Evolutionary conservation across 1,140 invertebrate species (phyloP).

Genomic region (Drosophila virilis): DNA sequence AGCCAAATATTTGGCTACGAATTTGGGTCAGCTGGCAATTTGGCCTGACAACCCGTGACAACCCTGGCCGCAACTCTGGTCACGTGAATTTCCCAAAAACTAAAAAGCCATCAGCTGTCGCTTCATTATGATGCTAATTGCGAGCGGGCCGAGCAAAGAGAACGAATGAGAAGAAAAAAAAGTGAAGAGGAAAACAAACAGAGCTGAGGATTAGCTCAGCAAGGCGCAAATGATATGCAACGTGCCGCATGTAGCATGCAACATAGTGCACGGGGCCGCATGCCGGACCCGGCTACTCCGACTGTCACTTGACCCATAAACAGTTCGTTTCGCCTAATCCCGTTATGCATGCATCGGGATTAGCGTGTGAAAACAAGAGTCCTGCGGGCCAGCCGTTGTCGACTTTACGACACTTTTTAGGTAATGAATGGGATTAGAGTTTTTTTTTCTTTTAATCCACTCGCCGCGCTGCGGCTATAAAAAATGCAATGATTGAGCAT

Average conservation of each 20-base stretch:
- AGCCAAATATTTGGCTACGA: conserved; percentile 66
- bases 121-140: conserved; percentile 72
- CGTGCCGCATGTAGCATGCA: conserved; percentile 5
- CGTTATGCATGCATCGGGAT: conserved; percentile 69
- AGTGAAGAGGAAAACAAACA: neutral
- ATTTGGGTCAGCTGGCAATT: conserved; percentile 67
- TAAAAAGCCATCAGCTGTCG: conserved; percentile 63
- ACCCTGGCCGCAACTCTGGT: conserved; percentile 18
- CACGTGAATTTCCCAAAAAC: conserved; percentile 60
- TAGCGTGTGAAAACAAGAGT: conserved; percentile 36
- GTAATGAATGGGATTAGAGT: conserved; percentile 76
- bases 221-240: conserved; percentile 39
- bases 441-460: conserved; percentile 68
- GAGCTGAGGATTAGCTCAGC: conserved; percentile 58
- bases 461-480: conserved; percentile 6
- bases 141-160: conserved; percentile 8
- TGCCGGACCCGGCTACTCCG: too few species aligned
- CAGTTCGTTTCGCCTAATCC: conserved; percentile 64
- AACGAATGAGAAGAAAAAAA: neutral
- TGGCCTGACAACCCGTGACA: conserved; percentile 5
- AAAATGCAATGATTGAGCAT: conserved; percentile 27
- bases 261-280: conserved; percentile 10
- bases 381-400: neutral
- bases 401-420: conserved; percentile 71
- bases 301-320: conserved; percentile 61